These are phyloP conservation scores for Tetragnatha montana DNA, from an alignment of 2,888 invertebrate species.

Conservation along the genomic window DNA sequence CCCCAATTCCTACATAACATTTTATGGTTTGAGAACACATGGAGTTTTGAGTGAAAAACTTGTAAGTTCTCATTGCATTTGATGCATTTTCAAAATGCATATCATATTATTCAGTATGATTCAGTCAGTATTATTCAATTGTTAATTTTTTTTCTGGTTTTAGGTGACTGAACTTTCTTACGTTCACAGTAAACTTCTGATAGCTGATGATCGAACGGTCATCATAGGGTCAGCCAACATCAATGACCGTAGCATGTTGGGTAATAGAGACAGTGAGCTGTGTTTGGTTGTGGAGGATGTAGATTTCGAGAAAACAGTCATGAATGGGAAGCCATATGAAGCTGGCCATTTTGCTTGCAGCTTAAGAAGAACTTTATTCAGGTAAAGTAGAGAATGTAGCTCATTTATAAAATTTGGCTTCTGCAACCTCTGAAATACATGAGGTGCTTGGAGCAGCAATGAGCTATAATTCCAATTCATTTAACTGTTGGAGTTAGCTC, in stretches of 20 bases:
- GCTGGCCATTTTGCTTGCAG: constrained; percentile 91
- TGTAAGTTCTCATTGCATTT: constrained; percentile 70
- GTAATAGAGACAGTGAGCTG: constrained; percentile 95
- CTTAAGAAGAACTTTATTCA: constrained; percentile 88
- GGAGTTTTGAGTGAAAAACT: constrained; percentile 86
- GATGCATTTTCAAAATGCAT: background rate
- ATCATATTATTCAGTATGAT: too few species aligned
- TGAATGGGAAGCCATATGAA: constrained; percentile 88
- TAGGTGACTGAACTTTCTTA: constrained; percentile 94
- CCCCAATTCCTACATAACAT: constrained; percentile 90
- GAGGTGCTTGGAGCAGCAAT: too few species aligned
- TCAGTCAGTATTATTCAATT: background rate
- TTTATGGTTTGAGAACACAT: constrained; percentile 92
- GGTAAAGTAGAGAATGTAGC: constrained; percentile 72
- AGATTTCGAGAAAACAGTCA: constrained; percentile 82
- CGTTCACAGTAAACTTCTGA: constrained; percentile 96
- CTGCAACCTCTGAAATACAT: too few species aligned
- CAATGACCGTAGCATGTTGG: constrained; percentile 95
- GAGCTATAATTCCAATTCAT: too few species aligned
- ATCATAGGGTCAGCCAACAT: constrained; percentile 99
- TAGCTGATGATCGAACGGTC: constrained; percentile 91
- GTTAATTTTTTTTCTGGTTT: background rate
- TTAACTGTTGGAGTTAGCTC: too few species aligned
- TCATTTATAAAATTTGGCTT: too few species aligned
- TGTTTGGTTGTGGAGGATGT: constrained; percentile 89